Evolutionary conservation across 2,113 vertebrate species (phyloP).

Genomic region (Sinocyclocheilus anshuiensis): DNA sequence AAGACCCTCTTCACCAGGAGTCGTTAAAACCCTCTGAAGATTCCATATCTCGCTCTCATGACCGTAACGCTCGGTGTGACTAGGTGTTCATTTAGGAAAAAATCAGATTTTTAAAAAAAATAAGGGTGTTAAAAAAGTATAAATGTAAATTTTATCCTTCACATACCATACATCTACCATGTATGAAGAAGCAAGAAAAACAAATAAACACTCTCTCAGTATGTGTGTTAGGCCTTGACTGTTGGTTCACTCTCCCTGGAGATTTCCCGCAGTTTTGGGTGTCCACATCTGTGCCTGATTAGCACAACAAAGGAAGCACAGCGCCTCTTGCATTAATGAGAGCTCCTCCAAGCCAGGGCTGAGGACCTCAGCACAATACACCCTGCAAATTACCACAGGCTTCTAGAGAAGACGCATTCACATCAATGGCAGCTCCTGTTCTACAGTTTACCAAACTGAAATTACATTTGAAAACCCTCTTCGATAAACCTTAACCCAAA

Average conservation of each 20-base stretch:
- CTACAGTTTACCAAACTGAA: conserved; percentile 50
- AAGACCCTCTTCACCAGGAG: conserved; percentile 24
- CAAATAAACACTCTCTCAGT: background rate
- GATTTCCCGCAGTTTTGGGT: conserved; percentile 64
- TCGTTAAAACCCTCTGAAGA: background rate
- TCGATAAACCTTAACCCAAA: conserved; percentile 28
- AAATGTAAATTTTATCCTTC: background rate
- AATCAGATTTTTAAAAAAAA: too few species aligned
- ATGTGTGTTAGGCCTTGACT: conserved; percentile 39
- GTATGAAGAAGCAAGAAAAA: background rate
- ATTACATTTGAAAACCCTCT: conserved; percentile 42
- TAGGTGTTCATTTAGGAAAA: too few species aligned
- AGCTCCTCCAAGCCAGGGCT: conserved; percentile 41
- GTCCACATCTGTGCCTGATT: conserved; percentile 80
- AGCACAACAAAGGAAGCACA: conserved; percentile 75
- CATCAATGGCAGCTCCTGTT: conserved; percentile 48
- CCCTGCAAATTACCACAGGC: conserved; percentile 45
- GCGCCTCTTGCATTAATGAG: conserved; percentile 71
- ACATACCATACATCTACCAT: background rate
- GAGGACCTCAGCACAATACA: conserved; percentile 50
- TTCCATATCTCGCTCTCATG: conserved; percentile 46
- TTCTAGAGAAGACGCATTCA: conserved; percentile 48
- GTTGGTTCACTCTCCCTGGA: conserved; percentile 59
- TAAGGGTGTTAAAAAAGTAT: background rate
- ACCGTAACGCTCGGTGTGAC: conserved; percentile 27